These are phyloP conservation scores for Montifringilla adamsi DNA, from an alignment of 2,113 vertebrate genomes.

Conservation along the genomic window DNA sequence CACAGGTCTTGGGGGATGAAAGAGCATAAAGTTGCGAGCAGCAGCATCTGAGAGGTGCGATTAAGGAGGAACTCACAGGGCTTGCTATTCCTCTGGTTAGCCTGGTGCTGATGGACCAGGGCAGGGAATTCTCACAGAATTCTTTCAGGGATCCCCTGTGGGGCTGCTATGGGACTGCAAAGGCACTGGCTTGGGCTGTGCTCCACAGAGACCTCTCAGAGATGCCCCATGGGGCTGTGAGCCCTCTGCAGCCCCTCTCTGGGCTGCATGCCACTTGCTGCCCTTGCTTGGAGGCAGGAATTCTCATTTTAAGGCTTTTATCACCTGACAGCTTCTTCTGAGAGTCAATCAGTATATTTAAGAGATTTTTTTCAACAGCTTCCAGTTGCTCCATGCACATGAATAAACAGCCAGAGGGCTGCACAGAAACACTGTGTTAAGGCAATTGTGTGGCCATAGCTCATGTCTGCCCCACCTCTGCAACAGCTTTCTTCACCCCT, in stretches of 20 bases:
- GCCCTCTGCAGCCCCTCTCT: accelerated
- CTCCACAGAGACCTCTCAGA: too few species aligned
- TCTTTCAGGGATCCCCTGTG: neutral
- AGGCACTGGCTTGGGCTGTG: neutral
- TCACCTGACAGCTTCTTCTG: neutral
- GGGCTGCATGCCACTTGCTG: accelerated
- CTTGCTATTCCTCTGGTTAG: neutral
- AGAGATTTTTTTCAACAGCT: neutral
- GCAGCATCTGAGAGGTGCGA: neutral
- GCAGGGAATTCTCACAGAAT: neutral
- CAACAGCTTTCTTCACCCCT: neutral
- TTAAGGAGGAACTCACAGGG: neutral
- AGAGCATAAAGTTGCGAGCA: neutral
- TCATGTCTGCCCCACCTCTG: neutral
- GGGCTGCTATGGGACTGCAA: neutral
- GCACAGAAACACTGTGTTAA: accelerated
- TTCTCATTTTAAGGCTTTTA: neutral
- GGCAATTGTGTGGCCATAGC: accelerated
- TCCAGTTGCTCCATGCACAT: accelerated
- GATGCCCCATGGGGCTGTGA: accelerated
- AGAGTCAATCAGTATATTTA: neutral
- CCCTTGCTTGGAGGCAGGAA: neutral
- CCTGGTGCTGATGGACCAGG: accelerated
- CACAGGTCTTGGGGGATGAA: neutral
- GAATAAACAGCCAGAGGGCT: accelerated